Conservation (phyloP, 2,888 invertebrate species). For the Leucoma salicis region DNA sequence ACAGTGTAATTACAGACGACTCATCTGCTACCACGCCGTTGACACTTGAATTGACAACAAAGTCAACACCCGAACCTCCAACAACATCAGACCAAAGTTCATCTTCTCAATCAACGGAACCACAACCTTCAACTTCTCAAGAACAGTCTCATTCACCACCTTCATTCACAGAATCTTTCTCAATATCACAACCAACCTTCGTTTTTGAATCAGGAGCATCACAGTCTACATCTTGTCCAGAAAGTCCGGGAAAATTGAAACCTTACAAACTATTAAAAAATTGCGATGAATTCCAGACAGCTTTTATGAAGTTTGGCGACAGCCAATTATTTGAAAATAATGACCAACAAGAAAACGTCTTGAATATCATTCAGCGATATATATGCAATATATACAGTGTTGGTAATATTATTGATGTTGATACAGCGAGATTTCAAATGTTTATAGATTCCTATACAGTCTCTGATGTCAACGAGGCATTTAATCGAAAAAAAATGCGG, state of each 20-base stretch:
- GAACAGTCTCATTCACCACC: too few relatives aligned
- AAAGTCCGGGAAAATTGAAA: background rate
- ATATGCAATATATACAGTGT: slow-evolving; percentile 11
- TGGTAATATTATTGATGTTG: slow-evolving; percentile 10
- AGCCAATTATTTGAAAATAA: background rate
- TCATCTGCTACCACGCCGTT: background rate
- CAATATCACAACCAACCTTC: too few relatives aligned
- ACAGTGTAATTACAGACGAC: background rate
- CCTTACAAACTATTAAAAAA: background rate
- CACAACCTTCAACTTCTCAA: too few relatives aligned
- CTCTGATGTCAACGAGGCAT: slow-evolving; percentile 5
- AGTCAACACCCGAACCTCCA: background rate
- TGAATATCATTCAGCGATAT: slow-evolving; percentile 8
- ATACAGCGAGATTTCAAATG: slow-evolving; percentile 10
- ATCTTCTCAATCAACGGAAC: too few relatives aligned
- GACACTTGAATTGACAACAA: background rate
- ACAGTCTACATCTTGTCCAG: too few relatives aligned
- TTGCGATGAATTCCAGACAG: background rate
- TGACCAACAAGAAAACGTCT: background rate
- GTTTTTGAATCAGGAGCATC: background rate
- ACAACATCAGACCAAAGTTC: too few relatives aligned
- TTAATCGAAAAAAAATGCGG: too few relatives aligned
- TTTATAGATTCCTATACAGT: slow-evolving; percentile 9
- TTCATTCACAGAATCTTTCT: too few relatives aligned
- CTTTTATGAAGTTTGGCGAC: background rate